phyloP scores from a whole-genome alignment of 2,113 vertebrate species.

The Laticauda colubrina region DNA sequence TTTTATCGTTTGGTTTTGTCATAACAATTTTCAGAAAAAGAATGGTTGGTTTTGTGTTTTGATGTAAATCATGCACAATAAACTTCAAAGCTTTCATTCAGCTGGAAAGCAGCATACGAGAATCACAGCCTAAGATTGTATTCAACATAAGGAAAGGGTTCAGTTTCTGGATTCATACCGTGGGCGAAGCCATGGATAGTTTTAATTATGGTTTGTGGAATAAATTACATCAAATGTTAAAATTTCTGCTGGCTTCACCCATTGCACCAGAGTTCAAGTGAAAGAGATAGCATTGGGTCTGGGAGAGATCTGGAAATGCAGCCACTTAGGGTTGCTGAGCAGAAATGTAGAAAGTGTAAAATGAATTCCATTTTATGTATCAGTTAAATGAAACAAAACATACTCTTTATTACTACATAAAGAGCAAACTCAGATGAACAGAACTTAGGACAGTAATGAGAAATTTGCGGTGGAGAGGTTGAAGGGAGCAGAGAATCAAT shows the following conservation, averaged over 20 bases:
- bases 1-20: background rate
- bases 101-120: background rate
- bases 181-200: background rate
- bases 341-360: background rate
- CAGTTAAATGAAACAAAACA: background rate
- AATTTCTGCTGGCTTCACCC: background rate
- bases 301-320: background rate
- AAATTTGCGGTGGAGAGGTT: background rate
- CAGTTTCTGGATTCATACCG: background rate
- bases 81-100: background rate
- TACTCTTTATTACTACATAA: background rate
- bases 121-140: background rate
- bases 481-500: background rate
- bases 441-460: background rate
- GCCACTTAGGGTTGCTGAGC: background rate
- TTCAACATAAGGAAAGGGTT: background rate
- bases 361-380: background rate
- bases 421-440: background rate
- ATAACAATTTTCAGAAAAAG: background rate
- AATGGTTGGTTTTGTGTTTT: rapidly evolving
- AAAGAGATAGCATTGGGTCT: background rate
- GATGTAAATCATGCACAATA: background rate
- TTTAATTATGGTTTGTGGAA: background rate
- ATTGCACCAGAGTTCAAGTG: background rate
- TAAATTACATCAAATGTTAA: background rate